A percentile compares a stretch with the other conserved stretches of the same genome.
phyloP scores from a whole-genome alignment of 2,113 vertebrate genomes.

The Brienomyrus brachyistius region DNA sequence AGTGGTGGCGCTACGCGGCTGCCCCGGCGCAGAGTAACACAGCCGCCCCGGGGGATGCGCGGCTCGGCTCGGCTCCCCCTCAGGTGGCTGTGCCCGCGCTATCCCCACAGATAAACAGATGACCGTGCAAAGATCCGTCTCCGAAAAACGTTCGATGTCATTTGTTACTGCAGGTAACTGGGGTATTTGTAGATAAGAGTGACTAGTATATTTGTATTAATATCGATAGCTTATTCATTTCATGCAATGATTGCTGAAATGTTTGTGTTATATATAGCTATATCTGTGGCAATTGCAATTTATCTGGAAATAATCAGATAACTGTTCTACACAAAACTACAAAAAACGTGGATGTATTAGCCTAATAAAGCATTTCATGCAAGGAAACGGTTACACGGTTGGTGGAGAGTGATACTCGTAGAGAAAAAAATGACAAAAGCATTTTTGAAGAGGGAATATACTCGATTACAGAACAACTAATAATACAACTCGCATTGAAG shows the following conservation, averaged over 20 bases:
- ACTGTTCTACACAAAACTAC: neutral
- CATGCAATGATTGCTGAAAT: neutral
- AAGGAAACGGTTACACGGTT: neutral
- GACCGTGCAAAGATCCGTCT: neutral
- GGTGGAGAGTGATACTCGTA: neutral
- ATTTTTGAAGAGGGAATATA: neutral
- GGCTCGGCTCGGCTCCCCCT: neutral
- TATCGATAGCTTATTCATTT: neutral
- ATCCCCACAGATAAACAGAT: neutral
- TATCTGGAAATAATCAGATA: neutral
- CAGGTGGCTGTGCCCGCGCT: neutral
- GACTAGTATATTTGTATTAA: neutral
- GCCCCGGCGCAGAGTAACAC: conserved; percentile 24
- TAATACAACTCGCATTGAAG: neutral
- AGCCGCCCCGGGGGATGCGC: conserved; percentile 23
- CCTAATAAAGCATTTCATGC: neutral
- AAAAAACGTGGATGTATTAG: neutral
- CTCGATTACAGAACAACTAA: neutral
- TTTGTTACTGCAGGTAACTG: neutral
- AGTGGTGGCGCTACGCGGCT: conserved; percentile 23
- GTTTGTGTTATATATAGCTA: neutral
- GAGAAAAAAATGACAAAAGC: neutral
- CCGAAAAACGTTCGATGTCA: neutral
- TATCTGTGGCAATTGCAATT: neutral
- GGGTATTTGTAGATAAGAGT: neutral